Conservation (phyloP, 2,797 vertebrate species). For the Lepidocolaptes lacrymiger region DNA sequence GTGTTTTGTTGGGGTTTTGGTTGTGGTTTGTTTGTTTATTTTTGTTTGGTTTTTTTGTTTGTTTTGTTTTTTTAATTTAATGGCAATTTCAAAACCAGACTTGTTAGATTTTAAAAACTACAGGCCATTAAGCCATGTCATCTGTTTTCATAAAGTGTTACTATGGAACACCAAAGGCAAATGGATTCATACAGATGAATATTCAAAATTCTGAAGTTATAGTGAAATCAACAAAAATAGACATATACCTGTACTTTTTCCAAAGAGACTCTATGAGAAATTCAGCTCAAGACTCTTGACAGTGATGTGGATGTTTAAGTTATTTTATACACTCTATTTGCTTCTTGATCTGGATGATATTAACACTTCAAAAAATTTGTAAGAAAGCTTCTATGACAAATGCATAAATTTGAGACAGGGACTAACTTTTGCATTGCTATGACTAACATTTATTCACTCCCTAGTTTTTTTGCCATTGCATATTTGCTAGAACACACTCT, state of each 20-base stretch:
- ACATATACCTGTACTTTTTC: neutral
- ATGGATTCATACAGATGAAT: neutral
- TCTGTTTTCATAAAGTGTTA: neutral
- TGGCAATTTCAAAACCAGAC: neutral
- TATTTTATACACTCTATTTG: neutral
- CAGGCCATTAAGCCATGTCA: neutral
- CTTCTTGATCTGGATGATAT: neutral
- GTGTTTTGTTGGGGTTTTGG: fast-evolving
- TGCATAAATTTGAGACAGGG: neutral
- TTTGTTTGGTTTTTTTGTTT: neutral
- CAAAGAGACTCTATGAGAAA: neutral
- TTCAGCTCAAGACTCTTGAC: neutral
- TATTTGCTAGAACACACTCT: neutral
- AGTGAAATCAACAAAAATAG: neutral
- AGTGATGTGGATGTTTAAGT: neutral
- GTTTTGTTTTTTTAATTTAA: neutral
- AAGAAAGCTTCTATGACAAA: neutral
- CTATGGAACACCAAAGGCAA: neutral
- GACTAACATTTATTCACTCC: neutral
- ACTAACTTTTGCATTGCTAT: neutral
- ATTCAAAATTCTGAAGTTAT: neutral
- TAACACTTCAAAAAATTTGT: neutral
- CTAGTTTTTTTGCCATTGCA: neutral
- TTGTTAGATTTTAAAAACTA: neutral
- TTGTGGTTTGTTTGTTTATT: neutral